phyloP scores from a whole-genome alignment of 2,113 vertebrate species.

The Cranoglanis bouderius region DNA sequence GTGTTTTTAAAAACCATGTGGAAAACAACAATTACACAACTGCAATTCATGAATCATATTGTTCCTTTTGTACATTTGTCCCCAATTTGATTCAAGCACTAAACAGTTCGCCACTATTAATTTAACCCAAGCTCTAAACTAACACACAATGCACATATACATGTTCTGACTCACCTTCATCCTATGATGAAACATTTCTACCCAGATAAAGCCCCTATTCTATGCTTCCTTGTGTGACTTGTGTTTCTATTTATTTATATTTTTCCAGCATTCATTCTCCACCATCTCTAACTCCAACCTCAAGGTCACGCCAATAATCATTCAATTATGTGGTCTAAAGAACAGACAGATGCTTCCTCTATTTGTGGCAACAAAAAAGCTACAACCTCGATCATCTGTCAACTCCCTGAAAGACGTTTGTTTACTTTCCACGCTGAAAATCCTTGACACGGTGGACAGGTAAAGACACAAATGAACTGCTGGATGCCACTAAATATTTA shows the following conservation, averaged over 20 bases:
- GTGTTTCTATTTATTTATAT: background rate
- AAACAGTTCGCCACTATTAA: too few species aligned
- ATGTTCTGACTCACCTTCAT: background rate
- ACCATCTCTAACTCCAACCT: slow-evolving; percentile 1
- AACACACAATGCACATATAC: background rate
- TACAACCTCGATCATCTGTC: background rate
- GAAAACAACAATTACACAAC: background rate
- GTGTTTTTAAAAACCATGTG: background rate
- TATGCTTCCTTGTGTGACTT: background rate
- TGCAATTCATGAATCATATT: background rate
- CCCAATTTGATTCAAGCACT: background rate
- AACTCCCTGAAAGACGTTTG: background rate
- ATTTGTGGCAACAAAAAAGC: background rate
- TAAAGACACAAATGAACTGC: background rate
- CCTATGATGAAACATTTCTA: background rate
- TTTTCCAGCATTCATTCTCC: background rate
- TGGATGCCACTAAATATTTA: background rate
- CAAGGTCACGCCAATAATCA: slow-evolving; percentile 16
- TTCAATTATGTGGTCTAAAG: slow-evolving; percentile 26
- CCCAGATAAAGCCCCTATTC: background rate
- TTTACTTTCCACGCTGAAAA: background rate
- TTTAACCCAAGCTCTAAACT: background rate
- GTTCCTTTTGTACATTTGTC: background rate
- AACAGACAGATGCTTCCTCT: background rate
- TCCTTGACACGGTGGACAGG: background rate